Percentiles rank a stretch among this genome's conserved stretches.
phyloP scores from a whole-genome alignment of 2,113 vertebrate species.

The Clupea harengus region DNA sequence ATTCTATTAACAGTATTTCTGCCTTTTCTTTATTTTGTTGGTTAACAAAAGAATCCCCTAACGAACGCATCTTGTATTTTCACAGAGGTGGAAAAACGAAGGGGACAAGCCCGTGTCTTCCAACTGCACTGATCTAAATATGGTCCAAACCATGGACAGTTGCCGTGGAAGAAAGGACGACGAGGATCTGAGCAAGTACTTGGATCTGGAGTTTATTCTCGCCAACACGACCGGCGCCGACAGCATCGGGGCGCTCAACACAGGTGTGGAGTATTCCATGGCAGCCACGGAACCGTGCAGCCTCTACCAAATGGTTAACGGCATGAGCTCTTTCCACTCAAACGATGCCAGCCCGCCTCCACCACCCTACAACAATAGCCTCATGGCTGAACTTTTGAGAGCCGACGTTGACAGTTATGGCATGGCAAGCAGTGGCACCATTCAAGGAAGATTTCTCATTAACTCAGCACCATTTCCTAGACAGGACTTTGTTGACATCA shows the following conservation, averaged over 20 bases:
- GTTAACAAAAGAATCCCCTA: neutral
- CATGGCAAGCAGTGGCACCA: constrained; percentile 29
- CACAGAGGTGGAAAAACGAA: constrained; percentile 81
- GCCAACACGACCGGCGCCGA: constrained; percentile 72
- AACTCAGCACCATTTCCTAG: constrained; percentile 57
- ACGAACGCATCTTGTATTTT: neutral
- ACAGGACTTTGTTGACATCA: constrained; percentile 76
- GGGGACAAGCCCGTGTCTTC: constrained; percentile 58
- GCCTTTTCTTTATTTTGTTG: neutral
- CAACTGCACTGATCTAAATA: constrained; percentile 49
- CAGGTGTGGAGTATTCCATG: neutral
- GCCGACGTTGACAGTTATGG: constrained; percentile 69
- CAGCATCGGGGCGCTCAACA: constrained; percentile 33
- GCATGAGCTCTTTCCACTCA: neutral
- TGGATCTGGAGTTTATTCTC: constrained; percentile 92
- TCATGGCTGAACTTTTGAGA: constrained; percentile 79
- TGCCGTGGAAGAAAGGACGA: constrained; percentile 73
- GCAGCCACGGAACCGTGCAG: constrained; percentile 51
- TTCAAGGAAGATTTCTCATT: constrained; percentile 81
- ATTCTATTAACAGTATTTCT: neutral
- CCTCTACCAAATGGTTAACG: constrained; percentile 51
- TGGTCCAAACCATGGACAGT: constrained; percentile 55
- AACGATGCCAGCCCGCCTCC: constrained; percentile 66
- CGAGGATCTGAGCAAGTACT: constrained; percentile 83
- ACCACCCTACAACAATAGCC: constrained; percentile 69